Base-by-base conservation (phyloP, 1,140 invertebrate species). In the Nylanderia fulva region DNA sequence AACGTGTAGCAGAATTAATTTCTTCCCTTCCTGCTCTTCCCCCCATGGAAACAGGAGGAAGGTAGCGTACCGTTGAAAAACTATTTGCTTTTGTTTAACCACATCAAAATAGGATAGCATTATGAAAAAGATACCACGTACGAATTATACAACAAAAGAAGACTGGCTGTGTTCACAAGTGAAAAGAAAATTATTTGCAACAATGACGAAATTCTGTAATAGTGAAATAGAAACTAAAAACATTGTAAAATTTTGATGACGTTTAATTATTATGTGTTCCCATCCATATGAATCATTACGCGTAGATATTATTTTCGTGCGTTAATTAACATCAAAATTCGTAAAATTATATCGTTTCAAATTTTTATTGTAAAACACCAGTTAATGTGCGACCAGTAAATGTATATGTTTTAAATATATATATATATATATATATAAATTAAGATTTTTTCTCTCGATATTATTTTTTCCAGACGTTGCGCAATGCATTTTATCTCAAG, bases 1-100 rank as follows among this genome's bases (percentile, higher is more conserved):
- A 84, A 85, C 8, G 71, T 90, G 52, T 90, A 90, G 71, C 54
- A 45, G 48, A 84, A 85, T 89, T 84, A 72, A 86, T 56, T 66
- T 77, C 72, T 71, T 56, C 18, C 68, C 33, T 82, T 52, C 39
- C 33, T 18, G 39, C 60, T 24, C 48, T 75, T 13, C 8, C 54
- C 15, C 8, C 45, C 29, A 3, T 3, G 9, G 42, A 84, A 58
- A 82, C 24, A 58, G 39, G 0, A 18, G 36, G 45, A 33, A 82
- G 36, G 15, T 36, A 36, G 36, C 36, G 39, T 58, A 60, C 21
- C 52, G 27, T 82, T 82, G 36, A 72, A 71, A 72, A 82, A 82
- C 58, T 82, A 82, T 82, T 72, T 82, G 24, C 24, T 82, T 71
- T 29, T 56, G 52, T 82, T 60, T 71, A 82, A 71, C 36, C 27